phyloP scores from a whole-genome alignment of 2,797 vertebrate genomes.

The Nasua narica region DNA sequence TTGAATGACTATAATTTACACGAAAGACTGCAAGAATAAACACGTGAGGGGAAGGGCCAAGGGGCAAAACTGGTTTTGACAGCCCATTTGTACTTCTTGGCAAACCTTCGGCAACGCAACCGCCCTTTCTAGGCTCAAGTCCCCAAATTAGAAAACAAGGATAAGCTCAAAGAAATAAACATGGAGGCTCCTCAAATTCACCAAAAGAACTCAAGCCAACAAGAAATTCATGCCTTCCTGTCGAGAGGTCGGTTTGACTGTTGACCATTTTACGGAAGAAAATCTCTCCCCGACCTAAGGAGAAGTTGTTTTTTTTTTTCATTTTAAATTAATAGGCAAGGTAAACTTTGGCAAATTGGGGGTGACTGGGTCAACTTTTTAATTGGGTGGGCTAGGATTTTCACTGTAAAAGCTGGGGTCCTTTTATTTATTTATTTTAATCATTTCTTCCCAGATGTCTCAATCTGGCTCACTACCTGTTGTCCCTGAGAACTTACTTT shows the following conservation, averaged over 20 bases:
- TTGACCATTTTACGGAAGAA: background rate
- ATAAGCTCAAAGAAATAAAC: slow-evolving; percentile 32
- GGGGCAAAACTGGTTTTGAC: slow-evolving; percentile 24
- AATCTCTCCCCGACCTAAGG: background rate
- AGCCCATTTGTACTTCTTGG: background rate
- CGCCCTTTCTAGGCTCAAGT: background rate
- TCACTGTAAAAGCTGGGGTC: background rate
- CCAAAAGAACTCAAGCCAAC: background rate
- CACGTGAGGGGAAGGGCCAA: background rate
- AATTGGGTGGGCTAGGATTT: slow-evolving; percentile 24
- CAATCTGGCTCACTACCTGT: background rate
- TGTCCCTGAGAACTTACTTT: background rate
- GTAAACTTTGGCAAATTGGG: slow-evolving; percentile 12
- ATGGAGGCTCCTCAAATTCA: background rate
- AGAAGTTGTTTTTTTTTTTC: background rate
- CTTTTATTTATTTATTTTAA: background rate
- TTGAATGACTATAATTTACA: background rate
- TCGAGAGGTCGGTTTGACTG: background rate
- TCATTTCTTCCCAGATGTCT: slow-evolving; percentile 12
- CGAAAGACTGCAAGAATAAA: background rate
- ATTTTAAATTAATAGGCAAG: background rate
- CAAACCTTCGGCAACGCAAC: background rate
- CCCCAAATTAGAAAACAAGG: background rate
- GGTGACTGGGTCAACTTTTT: slow-evolving; percentile 1
- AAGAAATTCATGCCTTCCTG: slow-evolving; percentile 23